Evolutionary conservation across 2,113 vertebrate species (phyloP).

Genomic region (Cyanistes caeruleus): DNA sequence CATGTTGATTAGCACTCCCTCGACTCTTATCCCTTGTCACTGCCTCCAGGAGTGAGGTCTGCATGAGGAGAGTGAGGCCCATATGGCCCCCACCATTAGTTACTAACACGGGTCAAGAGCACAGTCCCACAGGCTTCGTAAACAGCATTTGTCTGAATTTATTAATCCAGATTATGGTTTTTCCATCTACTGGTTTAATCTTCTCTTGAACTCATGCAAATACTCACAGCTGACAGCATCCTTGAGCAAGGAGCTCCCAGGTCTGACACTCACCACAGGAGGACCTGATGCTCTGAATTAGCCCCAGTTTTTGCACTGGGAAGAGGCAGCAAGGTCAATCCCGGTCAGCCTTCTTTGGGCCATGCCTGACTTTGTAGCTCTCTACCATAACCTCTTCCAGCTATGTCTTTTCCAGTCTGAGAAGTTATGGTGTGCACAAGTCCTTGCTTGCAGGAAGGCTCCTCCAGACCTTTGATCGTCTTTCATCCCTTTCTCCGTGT

Average conservation of each 20-base stretch:
- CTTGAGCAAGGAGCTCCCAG: background rate
- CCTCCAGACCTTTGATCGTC: constrained; percentile 29
- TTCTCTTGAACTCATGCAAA: background rate
- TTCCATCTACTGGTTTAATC: background rate
- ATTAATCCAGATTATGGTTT: background rate
- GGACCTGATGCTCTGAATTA: background rate
- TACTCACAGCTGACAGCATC: background rate
- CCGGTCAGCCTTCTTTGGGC: background rate
- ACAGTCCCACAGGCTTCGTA: background rate
- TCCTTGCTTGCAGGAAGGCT: background rate
- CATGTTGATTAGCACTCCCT: background rate
- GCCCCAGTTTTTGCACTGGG: background rate
- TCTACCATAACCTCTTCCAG: background rate
- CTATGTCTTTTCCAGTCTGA: background rate
- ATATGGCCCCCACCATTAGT: background rate
- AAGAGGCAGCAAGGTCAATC: background rate
- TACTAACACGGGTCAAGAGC: background rate
- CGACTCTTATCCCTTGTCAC: background rate
- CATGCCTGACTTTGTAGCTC: background rate
- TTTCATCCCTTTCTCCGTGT: background rate
- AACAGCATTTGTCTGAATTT: background rate
- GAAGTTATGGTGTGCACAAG: background rate
- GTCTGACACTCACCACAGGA: rapidly evolving
- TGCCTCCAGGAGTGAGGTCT: background rate
- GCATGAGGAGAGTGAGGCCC: background rate